Conservation (phyloP, 2,888 invertebrate genomes). For the Urechis unicinctus region DNA sequence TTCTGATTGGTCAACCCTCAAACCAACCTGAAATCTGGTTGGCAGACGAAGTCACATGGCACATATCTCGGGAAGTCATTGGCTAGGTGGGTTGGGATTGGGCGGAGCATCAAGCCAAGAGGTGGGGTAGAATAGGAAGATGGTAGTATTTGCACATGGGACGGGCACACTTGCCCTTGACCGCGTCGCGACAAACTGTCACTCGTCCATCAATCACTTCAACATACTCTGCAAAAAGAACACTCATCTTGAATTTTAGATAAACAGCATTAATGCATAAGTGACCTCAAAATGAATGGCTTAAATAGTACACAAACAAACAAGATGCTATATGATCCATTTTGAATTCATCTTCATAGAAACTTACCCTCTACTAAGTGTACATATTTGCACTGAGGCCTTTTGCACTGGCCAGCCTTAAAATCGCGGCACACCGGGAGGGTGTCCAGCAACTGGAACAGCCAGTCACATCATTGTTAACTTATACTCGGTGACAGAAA, state of each 20-base stretch:
- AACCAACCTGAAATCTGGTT: too few species aligned
- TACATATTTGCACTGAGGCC: conserved; percentile 92
- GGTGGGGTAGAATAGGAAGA: conserved; percentile 65
- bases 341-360: too few species aligned
- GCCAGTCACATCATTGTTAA: too few species aligned
- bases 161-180: conserved; percentile 86
- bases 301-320: neutral
- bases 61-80: neutral
- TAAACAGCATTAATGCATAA: too few species aligned
- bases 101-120: neutral
- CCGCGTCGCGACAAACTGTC: conserved; percentile 92
- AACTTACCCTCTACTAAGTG: conserved; percentile 90
- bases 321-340: neutral
- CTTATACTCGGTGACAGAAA: too few species aligned
- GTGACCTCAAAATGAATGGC: conserved; percentile 7
- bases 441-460: conserved; percentile 98
- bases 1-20: neutral
- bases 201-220: conserved; percentile 92
- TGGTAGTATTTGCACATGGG: conserved; percentile 96
- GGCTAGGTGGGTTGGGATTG: neutral
- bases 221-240: conserved; percentile 69
- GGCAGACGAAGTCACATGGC: too few species aligned
- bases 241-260: neutral
- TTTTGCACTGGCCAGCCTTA: conserved; percentile 92
- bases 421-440: conserved; percentile 99